Conservation (phyloP, 2,888 invertebrate species). For the Drosophila aldrichi region DNA sequence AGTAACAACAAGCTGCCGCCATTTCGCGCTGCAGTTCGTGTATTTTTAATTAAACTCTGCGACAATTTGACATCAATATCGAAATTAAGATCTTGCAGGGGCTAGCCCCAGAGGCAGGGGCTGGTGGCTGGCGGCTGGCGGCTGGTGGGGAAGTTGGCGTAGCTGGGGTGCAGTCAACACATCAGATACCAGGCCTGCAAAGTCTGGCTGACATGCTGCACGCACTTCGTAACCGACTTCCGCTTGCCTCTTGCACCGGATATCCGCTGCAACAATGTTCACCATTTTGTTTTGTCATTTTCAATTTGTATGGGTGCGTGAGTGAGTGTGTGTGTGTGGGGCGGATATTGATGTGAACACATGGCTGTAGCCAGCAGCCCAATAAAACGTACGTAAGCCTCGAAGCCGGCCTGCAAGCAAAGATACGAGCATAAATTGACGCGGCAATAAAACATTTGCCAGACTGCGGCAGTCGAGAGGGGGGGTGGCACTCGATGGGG, state of each 20-base stretch:
- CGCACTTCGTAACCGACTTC: conserved; percentile 46
- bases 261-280: conserved; percentile 70
- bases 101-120: conserved; percentile 27
- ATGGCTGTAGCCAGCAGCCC: conserved; percentile 13
- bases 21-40: conserved; percentile 47
- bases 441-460: conserved; percentile 57
- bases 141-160: no score
- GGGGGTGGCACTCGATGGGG: background rate
- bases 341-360: conserved; percentile 41
- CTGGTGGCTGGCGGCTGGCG: no score
- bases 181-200: conserved; percentile 2
- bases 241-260: conserved; percentile 60
- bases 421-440: conserved; percentile 49
- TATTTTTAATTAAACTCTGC: conserved; percentile 77
- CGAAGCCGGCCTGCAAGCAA: conserved; percentile 21
- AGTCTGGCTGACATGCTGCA: conserved; percentile 21
- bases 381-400: conserved; percentile 22
- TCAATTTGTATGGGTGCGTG: conserved; percentile 57
- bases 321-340: conserved; percentile 11
- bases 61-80: conserved; percentile 82
- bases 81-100: conserved; percentile 80
- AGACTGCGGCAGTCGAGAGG: background rate
- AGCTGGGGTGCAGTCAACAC: background rate
- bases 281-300: conserved; percentile 72
- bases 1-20: background rate